phyloP scores from a whole-genome alignment of 2,888 invertebrate species.

The Pterostichus niger region DNA sequence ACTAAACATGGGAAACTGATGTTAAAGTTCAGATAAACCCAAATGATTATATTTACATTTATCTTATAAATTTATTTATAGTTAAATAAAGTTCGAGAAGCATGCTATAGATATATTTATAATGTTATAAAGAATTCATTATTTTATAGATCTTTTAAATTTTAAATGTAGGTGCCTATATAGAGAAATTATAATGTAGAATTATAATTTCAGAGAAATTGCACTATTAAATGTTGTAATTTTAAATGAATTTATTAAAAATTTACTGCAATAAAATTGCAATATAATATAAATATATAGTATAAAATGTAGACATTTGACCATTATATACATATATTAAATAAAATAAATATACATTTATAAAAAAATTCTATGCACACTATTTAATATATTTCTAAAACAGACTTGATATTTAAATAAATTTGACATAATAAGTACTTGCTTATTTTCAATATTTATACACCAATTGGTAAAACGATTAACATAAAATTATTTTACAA shows the following conservation, averaged over 20 bases:
- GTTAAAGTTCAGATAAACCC: background rate
- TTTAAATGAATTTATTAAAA: slow-evolving; percentile 48
- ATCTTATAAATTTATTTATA: slow-evolving; percentile 32
- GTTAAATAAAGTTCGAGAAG: slow-evolving; percentile 24
- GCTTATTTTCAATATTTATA: slow-evolving; percentile 37
- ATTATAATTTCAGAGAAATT: slow-evolving; percentile 49
- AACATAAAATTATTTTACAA: background rate
- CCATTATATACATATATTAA: slow-evolving; percentile 56
- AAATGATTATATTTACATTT: slow-evolving; percentile 27
- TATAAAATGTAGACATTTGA: slow-evolving; percentile 42
- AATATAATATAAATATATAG: slow-evolving; percentile 54
- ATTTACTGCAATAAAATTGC: slow-evolving; percentile 51
- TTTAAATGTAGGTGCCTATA: slow-evolving; percentile 46
- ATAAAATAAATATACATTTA: slow-evolving; percentile 51
- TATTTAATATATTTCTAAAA: slow-evolving; percentile 39
- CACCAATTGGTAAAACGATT: slow-evolving; percentile 15
- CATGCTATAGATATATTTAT: slow-evolving; percentile 50
- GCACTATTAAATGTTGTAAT: slow-evolving; percentile 53
- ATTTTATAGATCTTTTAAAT: slow-evolving; percentile 51
- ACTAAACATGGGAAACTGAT: slow-evolving; percentile 38
- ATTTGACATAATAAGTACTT: slow-evolving; percentile 43
- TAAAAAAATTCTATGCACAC: slow-evolving; percentile 51
- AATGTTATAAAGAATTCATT: slow-evolving; percentile 30
- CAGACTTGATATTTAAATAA: slow-evolving; percentile 9
- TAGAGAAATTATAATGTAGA: slow-evolving; percentile 41